phyloP scores from a whole-genome alignment of 2,797 vertebrate species.

The Anableps anableps region DNA sequence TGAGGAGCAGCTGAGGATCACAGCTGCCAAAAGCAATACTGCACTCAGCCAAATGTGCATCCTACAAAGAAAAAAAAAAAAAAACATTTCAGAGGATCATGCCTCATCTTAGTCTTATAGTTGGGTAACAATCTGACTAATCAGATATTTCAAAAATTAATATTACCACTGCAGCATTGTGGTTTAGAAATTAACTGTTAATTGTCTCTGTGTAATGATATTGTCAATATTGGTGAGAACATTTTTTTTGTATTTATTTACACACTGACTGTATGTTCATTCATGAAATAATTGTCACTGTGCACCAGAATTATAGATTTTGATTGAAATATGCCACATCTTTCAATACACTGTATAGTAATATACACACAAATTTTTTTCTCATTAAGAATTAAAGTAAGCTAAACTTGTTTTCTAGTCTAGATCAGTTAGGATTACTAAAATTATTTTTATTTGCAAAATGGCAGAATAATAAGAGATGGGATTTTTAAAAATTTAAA shows the following conservation, averaged over 20 bases:
- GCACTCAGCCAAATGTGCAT: conserved; percentile 41
- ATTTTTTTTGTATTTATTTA: neutral
- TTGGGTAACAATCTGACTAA: neutral
- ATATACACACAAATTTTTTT: neutral
- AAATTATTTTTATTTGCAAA: neutral
- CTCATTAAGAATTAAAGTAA: neutral
- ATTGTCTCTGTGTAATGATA: neutral
- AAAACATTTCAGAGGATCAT: neutral
- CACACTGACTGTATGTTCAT: neutral
- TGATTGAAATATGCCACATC: neutral
- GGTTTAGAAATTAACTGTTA: neutral
- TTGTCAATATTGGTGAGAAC: neutral
- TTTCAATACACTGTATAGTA: neutral
- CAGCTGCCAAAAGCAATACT: conserved; percentile 12
- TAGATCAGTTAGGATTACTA: neutral
- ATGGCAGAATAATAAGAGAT: too few relatives aligned
- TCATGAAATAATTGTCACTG: neutral
- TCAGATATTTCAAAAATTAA: neutral
- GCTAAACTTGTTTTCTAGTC: neutral
- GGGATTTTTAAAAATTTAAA: neutral
- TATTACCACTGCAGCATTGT: neutral
- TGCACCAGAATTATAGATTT: neutral
- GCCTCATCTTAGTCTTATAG: neutral
- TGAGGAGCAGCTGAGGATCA: conserved; percentile 3
- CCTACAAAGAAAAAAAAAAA: conserved; percentile 29